Evolutionary conservation across 64 coral and sea anemone species (phyloP), one percentile per base, ranked within the genome.

Genomic region (Cladopsammia gracilis): DNA sequence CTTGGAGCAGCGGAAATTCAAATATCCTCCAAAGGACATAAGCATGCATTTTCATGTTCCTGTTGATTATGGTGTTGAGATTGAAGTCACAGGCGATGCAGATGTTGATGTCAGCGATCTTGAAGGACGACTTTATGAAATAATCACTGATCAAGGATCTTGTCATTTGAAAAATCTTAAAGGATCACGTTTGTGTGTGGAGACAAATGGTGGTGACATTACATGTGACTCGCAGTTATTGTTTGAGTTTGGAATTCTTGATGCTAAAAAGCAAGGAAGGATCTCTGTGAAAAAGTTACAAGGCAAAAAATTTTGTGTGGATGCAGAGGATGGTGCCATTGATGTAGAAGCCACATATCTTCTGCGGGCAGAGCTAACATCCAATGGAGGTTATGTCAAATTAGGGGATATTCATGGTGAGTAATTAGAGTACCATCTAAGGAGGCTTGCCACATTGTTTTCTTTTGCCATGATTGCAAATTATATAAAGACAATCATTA

Each of bases 381-480:
- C 90, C 43, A 59, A 93, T 45, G 25, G n/a, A 53, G 90, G 90
- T 42, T 23, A 66, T 24, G 46, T 93, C 18, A 87, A 9, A 7
- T 71, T 93, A 66, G 90, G 90, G 24, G 73, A 86, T 67, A 78
- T 93, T 48, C 90, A 93, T 86, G 90, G 90, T 86, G 42, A 72
- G 90, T 93, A 6, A 18, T 66, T 3, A 34, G 34, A 34, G 0
- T 2, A 34, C 2, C 34, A 34, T 34, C 2, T 34, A 34, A 34
- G 34, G 34, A 34, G 34, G 34, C 34, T 34, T 2, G 2, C 34
- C 34, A 34, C 34, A 34, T 65, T 15, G 3, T 4, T 48, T 13
- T 18, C 0, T 77, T 77, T 77, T 48, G 9, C 19, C 5, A 10
- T 77, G 16, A 2, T 51, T 77, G 51, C 34, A 34, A 34, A 34